Evolutionary conservation across 2,797 vertebrate species (phyloP), one percentile per base, ranked within the genome.

Genomic region (Melanotaenia boesemani): DNA sequence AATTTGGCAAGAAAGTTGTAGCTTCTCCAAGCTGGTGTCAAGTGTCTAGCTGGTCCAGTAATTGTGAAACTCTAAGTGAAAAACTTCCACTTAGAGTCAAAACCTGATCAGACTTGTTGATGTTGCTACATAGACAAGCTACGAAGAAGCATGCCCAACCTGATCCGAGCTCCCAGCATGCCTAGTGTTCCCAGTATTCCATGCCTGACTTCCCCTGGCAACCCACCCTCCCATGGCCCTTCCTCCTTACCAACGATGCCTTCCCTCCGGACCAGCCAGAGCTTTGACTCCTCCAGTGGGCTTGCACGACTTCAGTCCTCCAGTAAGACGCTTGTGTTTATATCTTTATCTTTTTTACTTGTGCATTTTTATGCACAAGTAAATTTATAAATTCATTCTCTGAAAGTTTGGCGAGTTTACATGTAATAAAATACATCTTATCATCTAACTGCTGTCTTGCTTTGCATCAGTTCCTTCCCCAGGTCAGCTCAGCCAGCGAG

Each of bases 141-240:
- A 72, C 94, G 97, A 78, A 96, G 97, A 93, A 99, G 98, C 94
- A 99, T 99, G 98, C 98, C 98, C 77, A 99, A 98, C 85, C 93
- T 99, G 3, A 91, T 98, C 72, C 96, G 98, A 88, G 94, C 96
- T 94, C 96, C 97, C 84, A 99, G 98, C 94, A 97, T 98, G 97
- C 95, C 97, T 44, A 97, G 96, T 76, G 94, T 98, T 7, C 94
- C 97, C 67, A 95, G 96, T 76, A 94, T 96, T 86, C 94, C 96
- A 41, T 96, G 94, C 87, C 93, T 96, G 67, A 81, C 95, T 1
- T 81, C 95, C 26, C 72, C 94, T 10, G 88, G 90, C 83, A 94
- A 88, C 82, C 94, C 86, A 15, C 63, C 78, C 10, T 65, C 94
- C 44, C 88, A 90, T 16, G 95, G 97, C 52, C 95, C 96, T 2